A percentile compares a stretch with the other conserved stretches of the same genome.
phyloP scores from a whole-genome alignment of 2,888 invertebrate species.

The Yponomeuta evonymella region DNA sequence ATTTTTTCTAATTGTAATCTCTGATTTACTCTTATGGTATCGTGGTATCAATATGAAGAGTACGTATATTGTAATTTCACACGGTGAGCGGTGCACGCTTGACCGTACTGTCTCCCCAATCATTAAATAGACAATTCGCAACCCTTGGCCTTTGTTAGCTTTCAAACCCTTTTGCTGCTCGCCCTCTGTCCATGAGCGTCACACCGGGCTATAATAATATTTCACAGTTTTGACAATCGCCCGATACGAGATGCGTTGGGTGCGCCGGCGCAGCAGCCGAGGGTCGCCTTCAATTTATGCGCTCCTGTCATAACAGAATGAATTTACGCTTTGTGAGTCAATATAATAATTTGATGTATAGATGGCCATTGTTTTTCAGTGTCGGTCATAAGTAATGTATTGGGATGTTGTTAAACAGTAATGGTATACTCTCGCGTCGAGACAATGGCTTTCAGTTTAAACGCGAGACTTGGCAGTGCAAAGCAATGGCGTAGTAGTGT shows the following conservation, averaged over 20 bases:
- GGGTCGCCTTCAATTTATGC: conserved; percentile 70
- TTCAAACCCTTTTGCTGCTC: conserved; percentile 57
- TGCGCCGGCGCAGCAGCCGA: conserved; percentile 62
- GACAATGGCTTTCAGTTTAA: conserved; percentile 41
- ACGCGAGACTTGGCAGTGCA: conserved; percentile 11
- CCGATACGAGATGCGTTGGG: conserved; percentile 55
- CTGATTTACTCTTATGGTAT: not conserved
- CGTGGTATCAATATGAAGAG: not conserved
- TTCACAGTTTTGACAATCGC: conserved; percentile 59
- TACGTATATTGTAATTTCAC: conserved; percentile 48
- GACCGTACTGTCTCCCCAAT: conserved; percentile 62
- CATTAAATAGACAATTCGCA: conserved; percentile 64
- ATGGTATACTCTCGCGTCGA: conserved; percentile 49
- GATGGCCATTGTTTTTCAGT: conserved; percentile 66
- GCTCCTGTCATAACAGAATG: conserved; percentile 74
- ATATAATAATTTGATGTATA: conserved; percentile 70
- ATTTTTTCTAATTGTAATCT: not conserved
- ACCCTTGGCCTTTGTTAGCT: conserved; percentile 42
- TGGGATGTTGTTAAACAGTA: conserved; percentile 52
- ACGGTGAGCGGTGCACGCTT: conserved; percentile 51
- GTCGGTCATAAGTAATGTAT: conserved; percentile 62
- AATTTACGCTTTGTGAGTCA: conserved; percentile 74
- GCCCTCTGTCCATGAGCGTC: conserved; percentile 57
- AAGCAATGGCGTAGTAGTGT: not conserved
- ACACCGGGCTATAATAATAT: conserved; percentile 55